phyloP scores from a whole-genome alignment of 53 echinoderm and acorn worm species.

The Mesocentrotus franciscanus region DNA sequence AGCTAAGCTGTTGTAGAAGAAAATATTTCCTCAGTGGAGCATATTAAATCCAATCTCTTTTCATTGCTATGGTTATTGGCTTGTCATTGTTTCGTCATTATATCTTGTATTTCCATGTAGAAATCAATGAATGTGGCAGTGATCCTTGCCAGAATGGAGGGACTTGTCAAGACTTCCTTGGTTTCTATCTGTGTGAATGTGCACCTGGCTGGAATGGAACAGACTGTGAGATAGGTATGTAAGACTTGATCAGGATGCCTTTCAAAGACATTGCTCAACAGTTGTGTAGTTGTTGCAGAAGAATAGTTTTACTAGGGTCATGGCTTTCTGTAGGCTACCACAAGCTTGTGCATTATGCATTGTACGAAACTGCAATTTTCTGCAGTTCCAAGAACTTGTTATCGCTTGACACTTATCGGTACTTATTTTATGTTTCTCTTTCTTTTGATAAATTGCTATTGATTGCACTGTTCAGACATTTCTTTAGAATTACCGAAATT shows the following conservation, averaged over 20 bases:
- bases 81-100: background rate
- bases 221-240: slow-evolving; percentile 75
- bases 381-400: no score
- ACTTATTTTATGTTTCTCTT: no score
- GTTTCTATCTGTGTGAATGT: slow-evolving; percentile 72
- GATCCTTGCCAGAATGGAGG: slow-evolving; percentile 75
- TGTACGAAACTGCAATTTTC: no score
- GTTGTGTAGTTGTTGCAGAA: background rate
- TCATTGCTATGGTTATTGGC: no score
- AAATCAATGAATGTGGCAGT: slow-evolving; percentile 64
- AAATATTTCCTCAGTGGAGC: no score
- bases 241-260: no score
- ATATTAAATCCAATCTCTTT: no score
- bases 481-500: no score
- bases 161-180: slow-evolving; percentile 60
- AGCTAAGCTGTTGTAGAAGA: no score
- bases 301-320: background rate
- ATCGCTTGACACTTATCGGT: no score
- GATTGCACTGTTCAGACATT: no score
- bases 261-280: background rate
- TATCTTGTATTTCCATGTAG: background rate
- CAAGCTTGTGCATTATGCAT: background rate
- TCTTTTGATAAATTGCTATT: no score
- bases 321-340: background rate
- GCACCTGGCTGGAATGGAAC: slow-evolving; percentile 67